Conservation (phyloP, 2,113 vertebrate species). For the Eptesicus fuscus region DNA sequence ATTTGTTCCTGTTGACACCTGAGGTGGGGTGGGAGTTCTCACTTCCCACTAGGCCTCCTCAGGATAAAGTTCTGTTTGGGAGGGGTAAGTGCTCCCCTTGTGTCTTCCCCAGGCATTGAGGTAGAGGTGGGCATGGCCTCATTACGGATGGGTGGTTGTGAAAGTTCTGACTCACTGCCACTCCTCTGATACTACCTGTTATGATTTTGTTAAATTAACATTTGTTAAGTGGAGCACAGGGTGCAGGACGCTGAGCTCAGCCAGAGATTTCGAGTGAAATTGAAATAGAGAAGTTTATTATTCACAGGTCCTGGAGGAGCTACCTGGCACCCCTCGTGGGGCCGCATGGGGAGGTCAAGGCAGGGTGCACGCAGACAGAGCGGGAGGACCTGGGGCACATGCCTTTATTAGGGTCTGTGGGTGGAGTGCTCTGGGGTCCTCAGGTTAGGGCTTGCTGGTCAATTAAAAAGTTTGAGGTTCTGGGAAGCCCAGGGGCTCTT, state of each 20-base stretch:
- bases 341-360: background rate
- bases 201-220: background rate
- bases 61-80: background rate
- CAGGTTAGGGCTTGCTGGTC: background rate
- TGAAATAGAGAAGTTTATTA: background rate
- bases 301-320: background rate
- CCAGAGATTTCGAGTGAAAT: background rate
- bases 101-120: background rate
- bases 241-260: background rate
- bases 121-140: background rate
- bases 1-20: background rate
- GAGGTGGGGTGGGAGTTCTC: background rate
- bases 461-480: background rate
- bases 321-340: background rate
- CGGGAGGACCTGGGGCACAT: background rate
- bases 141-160: background rate
- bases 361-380: background rate
- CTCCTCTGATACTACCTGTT: background rate
- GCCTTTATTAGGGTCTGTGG: background rate
- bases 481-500: background rate
- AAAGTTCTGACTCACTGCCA: background rate
- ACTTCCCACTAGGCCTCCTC: background rate
- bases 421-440: background rate
- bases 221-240: background rate
- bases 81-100: background rate